phyloP scores from a whole-genome alignment of 2,888 invertebrate genomes.

The Euphydryas editha region DNA sequence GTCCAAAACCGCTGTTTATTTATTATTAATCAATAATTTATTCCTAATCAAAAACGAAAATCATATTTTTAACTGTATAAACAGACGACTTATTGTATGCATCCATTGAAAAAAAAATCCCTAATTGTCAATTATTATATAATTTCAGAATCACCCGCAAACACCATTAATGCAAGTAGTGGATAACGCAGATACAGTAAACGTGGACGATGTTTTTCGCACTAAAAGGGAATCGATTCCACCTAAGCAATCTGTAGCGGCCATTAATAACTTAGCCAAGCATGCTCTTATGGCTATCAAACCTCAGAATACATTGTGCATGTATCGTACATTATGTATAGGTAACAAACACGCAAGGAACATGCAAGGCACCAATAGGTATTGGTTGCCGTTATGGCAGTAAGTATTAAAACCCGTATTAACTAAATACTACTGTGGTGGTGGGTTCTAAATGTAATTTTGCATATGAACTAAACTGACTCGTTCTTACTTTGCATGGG shows the following conservation, averaged over 20 bases:
- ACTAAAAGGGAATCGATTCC: conserved; percentile 61
- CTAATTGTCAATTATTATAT: neutral
- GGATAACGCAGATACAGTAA: conserved; percentile 66
- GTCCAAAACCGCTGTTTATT: no score
- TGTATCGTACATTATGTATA: conserved; percentile 86
- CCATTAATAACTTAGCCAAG: conserved; percentile 81
- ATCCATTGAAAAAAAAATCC: no score
- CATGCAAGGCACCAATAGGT: conserved; percentile 80
- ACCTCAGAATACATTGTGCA: conserved; percentile 83
- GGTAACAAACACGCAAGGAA: conserved; percentile 86
- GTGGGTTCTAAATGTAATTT: no score
- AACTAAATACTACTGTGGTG: neutral
- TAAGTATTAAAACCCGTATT: conserved; percentile 59
- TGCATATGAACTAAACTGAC: no score
- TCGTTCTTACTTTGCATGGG: no score
- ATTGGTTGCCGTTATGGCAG: conserved; percentile 91
- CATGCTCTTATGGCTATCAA: conserved; percentile 76
- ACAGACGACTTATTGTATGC: neutral
- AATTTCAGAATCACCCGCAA: conserved; percentile 62
- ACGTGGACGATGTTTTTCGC: conserved; percentile 74
- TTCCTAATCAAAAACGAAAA: no score
- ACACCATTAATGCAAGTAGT: conserved; percentile 77
- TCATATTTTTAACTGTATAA: no score
- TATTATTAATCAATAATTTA: no score
- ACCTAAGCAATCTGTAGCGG: conserved; percentile 64